Percentiles rank a stretch among this genome's conserved stretches.
phyloP scores from a whole-genome alignment of 2,797 vertebrate species.

The Rhabdophis nuchalis region DNA sequence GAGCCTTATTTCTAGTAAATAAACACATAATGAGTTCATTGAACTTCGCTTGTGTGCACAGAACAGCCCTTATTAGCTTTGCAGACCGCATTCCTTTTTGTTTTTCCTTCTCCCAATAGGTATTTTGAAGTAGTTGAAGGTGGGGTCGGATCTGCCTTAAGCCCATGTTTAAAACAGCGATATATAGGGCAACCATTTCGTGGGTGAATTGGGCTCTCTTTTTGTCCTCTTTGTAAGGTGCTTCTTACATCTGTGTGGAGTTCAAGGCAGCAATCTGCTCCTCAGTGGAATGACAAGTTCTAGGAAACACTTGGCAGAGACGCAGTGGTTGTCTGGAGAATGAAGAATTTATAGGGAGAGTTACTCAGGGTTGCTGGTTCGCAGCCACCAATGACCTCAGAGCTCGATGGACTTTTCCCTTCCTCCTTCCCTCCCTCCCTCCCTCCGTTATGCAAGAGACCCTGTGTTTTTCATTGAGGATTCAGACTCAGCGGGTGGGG shows the following conservation, averaged over 20 bases:
- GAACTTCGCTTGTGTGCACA: not conserved
- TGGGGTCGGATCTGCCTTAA: not conserved
- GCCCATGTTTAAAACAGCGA: not conserved
- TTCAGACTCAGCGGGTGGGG: not conserved
- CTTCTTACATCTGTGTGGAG: not conserved
- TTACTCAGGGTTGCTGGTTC: not conserved
- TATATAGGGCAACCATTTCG: not conserved
- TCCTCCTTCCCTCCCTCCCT: not conserved
- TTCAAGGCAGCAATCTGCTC: not conserved
- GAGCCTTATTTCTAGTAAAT: not conserved
- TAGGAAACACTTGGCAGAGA: constrained; percentile 10
- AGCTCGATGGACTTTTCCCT: not conserved
- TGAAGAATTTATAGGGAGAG: not conserved
- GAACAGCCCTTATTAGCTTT: not conserved
- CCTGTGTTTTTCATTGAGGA: not conserved
- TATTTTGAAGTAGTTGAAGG: not conserved
- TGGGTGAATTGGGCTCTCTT: not conserved
- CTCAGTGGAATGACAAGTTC: not conserved
- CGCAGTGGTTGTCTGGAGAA: not conserved
- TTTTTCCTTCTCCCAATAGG: not conserved
- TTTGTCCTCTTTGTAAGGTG: not conserved
- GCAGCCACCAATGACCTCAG: constrained; percentile 16
- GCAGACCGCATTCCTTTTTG: not conserved
- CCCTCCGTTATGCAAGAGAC: not conserved
- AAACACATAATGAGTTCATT: not conserved